Evolutionary conservation across 2,113 vertebrate genomes (phyloP), one percentile per base, ranked within the genome.

Genomic region (Origma solitaria): DNA sequence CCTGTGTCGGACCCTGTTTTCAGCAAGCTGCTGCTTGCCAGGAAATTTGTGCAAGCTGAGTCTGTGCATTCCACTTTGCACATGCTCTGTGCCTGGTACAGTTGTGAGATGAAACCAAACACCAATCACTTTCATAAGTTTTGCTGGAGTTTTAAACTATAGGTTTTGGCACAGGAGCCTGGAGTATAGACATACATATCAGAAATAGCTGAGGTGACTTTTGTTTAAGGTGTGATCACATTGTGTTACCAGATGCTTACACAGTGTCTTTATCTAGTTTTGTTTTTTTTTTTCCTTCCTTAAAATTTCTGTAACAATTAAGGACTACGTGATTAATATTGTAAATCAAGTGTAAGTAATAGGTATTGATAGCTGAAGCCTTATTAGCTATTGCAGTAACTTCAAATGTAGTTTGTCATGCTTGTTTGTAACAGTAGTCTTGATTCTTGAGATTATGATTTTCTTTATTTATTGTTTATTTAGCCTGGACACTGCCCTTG

Each of bases 1-100:
- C 89, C 35, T 77, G 71, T n/a, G 6, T 22, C 5, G 7, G 69
- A 50, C 60, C 14, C 17, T 66, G 35, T 71, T 89, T 78, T 54
- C 51, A 70, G 77, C 92, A 81, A 50, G 95, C 44, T 86, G 21
- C 81, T 71, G 77, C 86, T 84, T 91, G 86, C 40, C 33, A 24
- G 69, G 64, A 42, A 30, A 56, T 50, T 47, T 3, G 11, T 35
- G 50, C 56, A 37, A 16, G 23, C 81, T 84, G 64, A 45, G 30
- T 72, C 35, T 45, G 11, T 64, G 68, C 72, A 7, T 94, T 94
- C 64, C 54, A 20, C 44, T 70, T 84, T 10, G 24, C 8, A 3
- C 30, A 1, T 50, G 62, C 27, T 62, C 25, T 42, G 45, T 66
- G 47, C 56, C 35, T 68, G 21, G 33, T 85, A 21, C 33, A 27